Evolutionary conservation across 2,113 vertebrate genomes (phyloP), one percentile per base, ranked within the genome.

Genomic region (Scartelaos histophorus): DNA sequence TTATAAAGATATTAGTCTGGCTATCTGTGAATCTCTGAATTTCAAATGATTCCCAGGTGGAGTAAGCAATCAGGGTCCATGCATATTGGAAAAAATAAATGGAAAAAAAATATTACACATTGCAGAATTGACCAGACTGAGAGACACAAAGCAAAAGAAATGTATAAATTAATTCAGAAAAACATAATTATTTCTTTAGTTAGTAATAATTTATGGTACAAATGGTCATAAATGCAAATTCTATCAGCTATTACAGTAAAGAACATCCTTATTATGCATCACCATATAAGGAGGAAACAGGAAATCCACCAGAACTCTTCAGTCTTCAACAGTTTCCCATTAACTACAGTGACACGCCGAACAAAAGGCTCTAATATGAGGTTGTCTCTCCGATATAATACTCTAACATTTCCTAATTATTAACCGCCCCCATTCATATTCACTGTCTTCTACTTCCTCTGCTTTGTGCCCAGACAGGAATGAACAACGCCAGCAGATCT

Each of bases 371-470:
- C 67, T 66, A 57, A 65, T 75, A 69, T 74, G 69, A 62, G 71
- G 65, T 69, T 69, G 51, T 79, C 66, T 85, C 66, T 78, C 46
- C 67, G 80, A 78, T 87, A 61, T 85, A 86, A 89, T 79, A 84
- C 76, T 85, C 84, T 78, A 87, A 80, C 84, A 71, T 84, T 89
- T 92, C 90, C 90, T 85, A 90, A 88, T 93, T 92, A 93, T 92
- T 92, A 93, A 94, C 88, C 78, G 64, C 71, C 85, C 76, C 90
- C 83, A 90, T 91, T 92, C 86, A 78, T 82, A 90, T 91, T 88
- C 82, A 78, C 24, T 67, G 71, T 79, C 87, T 82, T 87, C 75
- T 78, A 89, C 88, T 93, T 93, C 91, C 91, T 92, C 84, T 88
- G 82, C 87, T 90, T 92, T 91, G 86, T 92, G 76, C 69, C 69